Percentiles rank a stretch among this genome's conserved stretches.
Conservation (phyloP, 2,888 invertebrate species). For the Rhimphoctona megacephalus region DNA sequence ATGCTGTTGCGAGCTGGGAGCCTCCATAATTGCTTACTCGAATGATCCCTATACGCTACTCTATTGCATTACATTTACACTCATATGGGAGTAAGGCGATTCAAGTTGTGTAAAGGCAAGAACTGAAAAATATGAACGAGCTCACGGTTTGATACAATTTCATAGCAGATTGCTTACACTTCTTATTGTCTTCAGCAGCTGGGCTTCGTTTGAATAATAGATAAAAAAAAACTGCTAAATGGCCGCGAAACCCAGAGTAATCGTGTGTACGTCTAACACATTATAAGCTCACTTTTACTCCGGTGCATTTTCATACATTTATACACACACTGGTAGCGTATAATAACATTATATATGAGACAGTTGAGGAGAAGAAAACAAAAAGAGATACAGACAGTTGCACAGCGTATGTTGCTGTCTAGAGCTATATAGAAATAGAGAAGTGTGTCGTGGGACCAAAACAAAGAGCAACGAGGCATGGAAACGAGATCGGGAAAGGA, state of each 20-base stretch:
- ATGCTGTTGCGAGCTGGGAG: conserved; percentile 25
- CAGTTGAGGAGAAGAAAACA: conserved; percentile 38
- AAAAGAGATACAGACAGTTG: conserved; percentile 1
- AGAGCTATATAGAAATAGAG: conserved; percentile 57
- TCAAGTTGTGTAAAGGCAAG: conserved; percentile 3
- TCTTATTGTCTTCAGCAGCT: conserved; percentile 28
- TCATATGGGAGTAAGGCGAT: neutral
- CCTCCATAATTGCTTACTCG: conserved; percentile 48
- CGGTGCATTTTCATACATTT: neutral
- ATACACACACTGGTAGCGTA: neutral
- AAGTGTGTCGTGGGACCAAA: conserved; percentile 73
- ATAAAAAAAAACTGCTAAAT: conserved; percentile 42
- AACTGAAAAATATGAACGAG: conserved; percentile 34
- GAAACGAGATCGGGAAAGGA: conserved; percentile 67
- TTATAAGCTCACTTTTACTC: conserved; percentile 38
- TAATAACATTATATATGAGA: conserved; percentile 23
- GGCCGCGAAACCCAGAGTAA: neutral
- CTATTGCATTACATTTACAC: neutral
- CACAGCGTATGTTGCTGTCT: conserved; percentile 14
- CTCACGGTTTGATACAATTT: conserved; percentile 46
- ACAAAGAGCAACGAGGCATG: conserved; percentile 73
- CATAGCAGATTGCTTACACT: conserved; percentile 24
- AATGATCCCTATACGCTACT: conserved; percentile 12
- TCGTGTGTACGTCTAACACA: conserved; percentile 3
- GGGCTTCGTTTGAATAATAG: neutral